phyloP scores from a whole-genome alignment of 2,113 vertebrate genomes.

The Morphnarchus princeps region DNA sequence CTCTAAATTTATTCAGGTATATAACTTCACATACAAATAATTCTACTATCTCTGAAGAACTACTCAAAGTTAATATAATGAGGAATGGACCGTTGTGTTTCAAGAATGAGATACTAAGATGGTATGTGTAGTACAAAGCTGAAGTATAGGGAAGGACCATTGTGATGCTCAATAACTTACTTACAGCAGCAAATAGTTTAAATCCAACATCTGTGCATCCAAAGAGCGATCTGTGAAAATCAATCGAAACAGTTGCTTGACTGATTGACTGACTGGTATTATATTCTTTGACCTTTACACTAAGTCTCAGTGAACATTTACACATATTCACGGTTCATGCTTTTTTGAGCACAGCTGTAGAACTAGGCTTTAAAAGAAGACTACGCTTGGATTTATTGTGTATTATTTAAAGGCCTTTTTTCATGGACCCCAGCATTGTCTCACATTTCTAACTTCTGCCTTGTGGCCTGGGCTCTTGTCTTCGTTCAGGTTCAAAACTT shows the following conservation, averaged over 20 bases:
- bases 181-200: neutral
- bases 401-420: neutral
- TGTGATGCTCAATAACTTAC: neutral
- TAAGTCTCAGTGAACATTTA: neutral
- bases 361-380: neutral
- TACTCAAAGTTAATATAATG: neutral
- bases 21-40: neutral
- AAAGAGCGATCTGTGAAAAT: neutral
- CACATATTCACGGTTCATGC: neutral
- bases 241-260: neutral
- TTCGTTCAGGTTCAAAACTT: neutral
- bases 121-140: neutral
- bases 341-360: neutral
- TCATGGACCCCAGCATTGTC: neutral
- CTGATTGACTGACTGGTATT: neutral
- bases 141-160: neutral
- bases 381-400: neutral
- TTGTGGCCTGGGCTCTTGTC: neutral
- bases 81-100: neutral
- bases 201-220: neutral
- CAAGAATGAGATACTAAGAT: neutral
- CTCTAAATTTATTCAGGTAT: neutral
- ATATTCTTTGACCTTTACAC: neutral
- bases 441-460: neutral
- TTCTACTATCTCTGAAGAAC: neutral